phyloP scores from a whole-genome alignment of 2,797 vertebrate genomes.

The Tinamus major region DNA sequence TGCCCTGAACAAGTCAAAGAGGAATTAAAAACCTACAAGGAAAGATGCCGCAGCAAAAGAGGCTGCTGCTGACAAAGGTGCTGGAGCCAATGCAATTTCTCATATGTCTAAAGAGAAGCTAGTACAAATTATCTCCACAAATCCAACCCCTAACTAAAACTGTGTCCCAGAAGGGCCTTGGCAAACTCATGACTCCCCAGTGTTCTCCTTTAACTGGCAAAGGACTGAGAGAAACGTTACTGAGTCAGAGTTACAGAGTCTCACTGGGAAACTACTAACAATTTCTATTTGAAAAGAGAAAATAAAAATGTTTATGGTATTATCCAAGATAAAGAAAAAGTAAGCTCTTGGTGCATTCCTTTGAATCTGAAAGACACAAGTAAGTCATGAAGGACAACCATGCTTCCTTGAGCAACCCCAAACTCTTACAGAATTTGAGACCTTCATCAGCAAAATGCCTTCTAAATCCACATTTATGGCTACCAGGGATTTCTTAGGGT shows the following conservation, averaged over 20 bases:
- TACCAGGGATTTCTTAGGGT: not conserved
- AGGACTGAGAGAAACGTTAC: accelerated
- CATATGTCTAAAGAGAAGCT: accelerated
- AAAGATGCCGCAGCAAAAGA: not conserved
- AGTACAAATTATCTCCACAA: not conserved
- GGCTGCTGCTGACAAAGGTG: not conserved
- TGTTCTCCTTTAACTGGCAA: not conserved
- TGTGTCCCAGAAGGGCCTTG: accelerated
- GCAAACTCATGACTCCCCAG: accelerated
- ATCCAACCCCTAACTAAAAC: not conserved
- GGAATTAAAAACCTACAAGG: slow-evolving; percentile 1
- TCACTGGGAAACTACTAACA: accelerated
- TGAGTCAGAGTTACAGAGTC: accelerated
- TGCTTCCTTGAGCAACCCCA: not conserved
- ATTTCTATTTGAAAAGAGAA: not conserved
- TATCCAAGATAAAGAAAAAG: not conserved
- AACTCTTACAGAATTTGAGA: not conserved
- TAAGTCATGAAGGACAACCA: not conserved
- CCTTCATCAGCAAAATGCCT: not conserved
- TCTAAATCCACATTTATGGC: not conserved
- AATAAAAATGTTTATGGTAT: not conserved
- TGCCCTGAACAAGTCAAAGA: not conserved
- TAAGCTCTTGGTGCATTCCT: not conserved
- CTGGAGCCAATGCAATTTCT: not conserved
- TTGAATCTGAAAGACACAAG: not conserved